A percentile compares a stretch with the other conserved stretches of the same genome.
Evolutionary conservation across 2,888 invertebrate genomes (phyloP).

Genomic region (Rhagophthalmus giganteus): DNA sequence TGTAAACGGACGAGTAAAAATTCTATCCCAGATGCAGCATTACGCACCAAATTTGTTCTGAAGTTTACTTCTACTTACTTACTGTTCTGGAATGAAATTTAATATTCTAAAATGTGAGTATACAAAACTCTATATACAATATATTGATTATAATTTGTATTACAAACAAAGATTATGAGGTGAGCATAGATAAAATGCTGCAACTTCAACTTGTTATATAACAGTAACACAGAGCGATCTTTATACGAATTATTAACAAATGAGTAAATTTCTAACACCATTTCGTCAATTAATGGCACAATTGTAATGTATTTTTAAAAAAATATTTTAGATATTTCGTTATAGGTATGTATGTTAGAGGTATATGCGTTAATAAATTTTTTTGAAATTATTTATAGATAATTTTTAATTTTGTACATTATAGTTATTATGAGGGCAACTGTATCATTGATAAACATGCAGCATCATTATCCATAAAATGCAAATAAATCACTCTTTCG

Average conservation of each 20-base stretch:
- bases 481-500: background rate
- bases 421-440: background rate
- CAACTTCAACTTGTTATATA: slow-evolving; percentile 18
- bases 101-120: slow-evolving; percentile 17
- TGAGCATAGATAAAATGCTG: slow-evolving; percentile 20
- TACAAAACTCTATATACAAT: slow-evolving; percentile 22
- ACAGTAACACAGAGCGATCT: slow-evolving; percentile 15
- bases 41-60: no score
- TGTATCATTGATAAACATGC: slow-evolving; percentile 10
- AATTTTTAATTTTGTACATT: slow-evolving; percentile 1
- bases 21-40: no score
- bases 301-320: slow-evolving; percentile 19
- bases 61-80: slow-evolving; percentile 15
- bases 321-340: slow-evolving; percentile 16
- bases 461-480: slow-evolving; percentile 18
- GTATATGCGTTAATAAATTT: slow-evolving; percentile 11
- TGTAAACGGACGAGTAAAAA: no score
- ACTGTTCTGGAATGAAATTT: slow-evolving; percentile 26
- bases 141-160: slow-evolving; percentile 21
- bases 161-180: slow-evolving; percentile 22
- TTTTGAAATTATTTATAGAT: slow-evolving; percentile 7
- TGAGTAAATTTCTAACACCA: slow-evolving; percentile 17
- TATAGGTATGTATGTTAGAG: slow-evolving; percentile 10
- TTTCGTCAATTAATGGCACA: slow-evolving; percentile 20
- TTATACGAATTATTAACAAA: slow-evolving; percentile 7